Evolutionary conservation across 2,888 invertebrate genomes (phyloP), one percentile per base, ranked within the genome.

Genomic region (Drosophila diplacantha): DNA sequence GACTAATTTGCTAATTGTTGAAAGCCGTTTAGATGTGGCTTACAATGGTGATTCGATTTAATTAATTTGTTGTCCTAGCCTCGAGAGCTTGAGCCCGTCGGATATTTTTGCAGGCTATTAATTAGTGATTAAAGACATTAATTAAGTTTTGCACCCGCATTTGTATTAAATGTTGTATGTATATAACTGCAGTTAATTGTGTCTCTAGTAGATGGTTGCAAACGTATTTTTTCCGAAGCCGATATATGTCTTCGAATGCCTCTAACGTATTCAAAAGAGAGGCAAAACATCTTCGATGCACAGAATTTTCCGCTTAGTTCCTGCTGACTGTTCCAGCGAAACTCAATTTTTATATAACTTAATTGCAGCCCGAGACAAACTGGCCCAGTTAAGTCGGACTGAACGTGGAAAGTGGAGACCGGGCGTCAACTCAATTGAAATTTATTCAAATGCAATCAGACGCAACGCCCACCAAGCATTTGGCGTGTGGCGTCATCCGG

Each of bases 401-500:
- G 31, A n/a, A 51, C 29, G 20, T 37, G 32, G 18, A 31, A 31
- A 12, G 57, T 43, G 49, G 47, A 22, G 56, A 69, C 35, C 47
- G 59, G 75, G 62, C 81, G 74, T 69, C 74, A 68, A 58, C 65
- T 75, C 73, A 83, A 83, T 81, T 84, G 73, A 81, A 77, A 73
- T 83, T 83, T 79, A 78, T 80, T 84, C 66, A 75, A 83, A 79
- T 83, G 81, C 71, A 84, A 72, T 69, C 78, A 74, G 66, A 60
- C 60, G 68, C 72, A 69, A 61, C 64, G 71, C 74, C 80, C 71
- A 72, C 76, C 59, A 64, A 62, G 39, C 47, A 55, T 54, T 73
- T 49, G 52, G 34, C 51, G 46, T 52, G 37, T 52, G 53, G 53
- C 71, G 34, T 61, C 41, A 64, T 61, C 51, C 20, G 24, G 34